Evolutionary conservation across 2,888 invertebrate species (phyloP).

Genomic region (Polydrusus pterygomalis): DNA sequence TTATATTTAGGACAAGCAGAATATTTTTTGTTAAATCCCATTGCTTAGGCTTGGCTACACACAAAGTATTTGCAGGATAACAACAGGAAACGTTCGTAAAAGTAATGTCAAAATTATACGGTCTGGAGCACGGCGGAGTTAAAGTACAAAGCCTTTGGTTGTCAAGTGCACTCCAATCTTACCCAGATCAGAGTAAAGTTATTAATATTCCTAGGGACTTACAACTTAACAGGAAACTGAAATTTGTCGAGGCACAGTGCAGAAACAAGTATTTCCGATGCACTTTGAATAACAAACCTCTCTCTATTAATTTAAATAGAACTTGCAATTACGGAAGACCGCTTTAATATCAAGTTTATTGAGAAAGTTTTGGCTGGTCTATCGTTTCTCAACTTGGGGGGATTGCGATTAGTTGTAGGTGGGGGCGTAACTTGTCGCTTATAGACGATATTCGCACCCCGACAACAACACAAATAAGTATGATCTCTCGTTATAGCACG

Average conservation of each 20-base stretch:
- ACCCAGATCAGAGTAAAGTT: slow-evolving; percentile 35
- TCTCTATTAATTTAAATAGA: slow-evolving; percentile 36
- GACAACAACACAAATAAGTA: no score
- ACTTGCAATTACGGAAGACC: background rate
- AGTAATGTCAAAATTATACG: slow-evolving; percentile 36
- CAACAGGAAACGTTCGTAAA: slow-evolving; percentile 8
- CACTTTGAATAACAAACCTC: slow-evolving; percentile 42
- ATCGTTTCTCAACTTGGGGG: no score
- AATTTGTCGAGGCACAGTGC: slow-evolving; percentile 37
- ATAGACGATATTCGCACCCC: no score
- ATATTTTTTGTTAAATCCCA: background rate
- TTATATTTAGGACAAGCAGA: no score
- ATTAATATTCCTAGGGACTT: slow-evolving; percentile 37
- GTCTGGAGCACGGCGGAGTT: slow-evolving; percentile 19
- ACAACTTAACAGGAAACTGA: slow-evolving; percentile 35
- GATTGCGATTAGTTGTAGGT: no score
- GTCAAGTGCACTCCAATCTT: slow-evolving; percentile 38
- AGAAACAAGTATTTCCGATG: slow-evolving; percentile 36
- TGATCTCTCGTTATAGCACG: no score
- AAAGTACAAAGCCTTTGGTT: slow-evolving; percentile 27
- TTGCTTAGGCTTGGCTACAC: background rate
- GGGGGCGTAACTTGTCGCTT: no score
- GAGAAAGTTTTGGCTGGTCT: background rate
- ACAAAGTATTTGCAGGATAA: background rate
- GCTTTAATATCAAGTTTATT: background rate